Conservation (phyloP, 30 jellyfish, hydroid and myxozoan genomes). For the Chrysaora quinquecirrha region DNA sequence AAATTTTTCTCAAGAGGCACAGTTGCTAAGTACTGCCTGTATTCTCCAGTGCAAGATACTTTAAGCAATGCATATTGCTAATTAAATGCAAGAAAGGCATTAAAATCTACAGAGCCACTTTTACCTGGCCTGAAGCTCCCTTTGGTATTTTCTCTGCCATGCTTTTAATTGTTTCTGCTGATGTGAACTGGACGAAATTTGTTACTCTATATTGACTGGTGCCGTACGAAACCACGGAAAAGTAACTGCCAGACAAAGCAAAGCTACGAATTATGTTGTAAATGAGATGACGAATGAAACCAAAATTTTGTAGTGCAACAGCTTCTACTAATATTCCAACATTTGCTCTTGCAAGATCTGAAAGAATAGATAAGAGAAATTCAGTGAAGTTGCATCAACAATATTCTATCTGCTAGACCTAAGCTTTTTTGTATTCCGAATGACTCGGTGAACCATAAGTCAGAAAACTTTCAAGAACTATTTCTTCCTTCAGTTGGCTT, state of each 20-base stretch:
- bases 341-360: constrained; percentile 94
- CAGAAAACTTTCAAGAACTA: too few relatives aligned
- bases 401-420: too few relatives aligned
- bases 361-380: not conserved
- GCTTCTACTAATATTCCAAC: constrained; percentile 92
- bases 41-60: too few relatives aligned
- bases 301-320: constrained; percentile 73
- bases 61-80: too few relatives aligned
- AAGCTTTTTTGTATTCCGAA: too few relatives aligned
- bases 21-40: too few relatives aligned
- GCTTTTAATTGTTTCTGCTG: constrained; percentile 65
- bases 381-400: too few relatives aligned
- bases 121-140: constrained; percentile 76
- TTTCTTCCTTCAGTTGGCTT: too few relatives aligned
- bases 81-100: constrained; percentile 42
- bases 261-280: constrained; percentile 90
- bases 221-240: constrained; percentile 85
- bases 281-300: constrained; percentile 83
- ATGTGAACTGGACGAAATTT: constrained; percentile 84
- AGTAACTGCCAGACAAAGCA: constrained; percentile 89
- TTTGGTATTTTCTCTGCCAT: constrained; percentile 88
- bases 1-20: too few relatives aligned
- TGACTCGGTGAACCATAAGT: too few relatives aligned
- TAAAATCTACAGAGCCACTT: too few relatives aligned
- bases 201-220: constrained; percentile 78